A percentile compares a stretch with the other conserved stretches of the same genome.
These are phyloP conservation scores for Actinostola sp. DNA, from an alignment of 92 coral and sea anemone genomes.

Conservation along the genomic window DNA sequence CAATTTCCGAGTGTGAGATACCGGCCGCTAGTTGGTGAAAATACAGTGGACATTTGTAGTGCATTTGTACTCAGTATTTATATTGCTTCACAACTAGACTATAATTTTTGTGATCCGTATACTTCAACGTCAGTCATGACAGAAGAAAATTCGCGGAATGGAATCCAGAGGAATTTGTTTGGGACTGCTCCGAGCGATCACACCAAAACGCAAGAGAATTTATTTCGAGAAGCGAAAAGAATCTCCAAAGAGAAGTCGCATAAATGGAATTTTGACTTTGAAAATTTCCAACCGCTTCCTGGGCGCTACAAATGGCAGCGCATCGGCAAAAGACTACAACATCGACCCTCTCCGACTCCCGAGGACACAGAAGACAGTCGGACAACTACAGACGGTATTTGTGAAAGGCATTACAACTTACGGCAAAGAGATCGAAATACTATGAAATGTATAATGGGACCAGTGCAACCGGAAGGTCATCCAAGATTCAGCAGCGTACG, in stretches of 20 bases:
- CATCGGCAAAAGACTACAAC: slow-evolving; percentile 70
- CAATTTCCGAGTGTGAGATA: not conserved
- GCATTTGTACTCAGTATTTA: not conserved
- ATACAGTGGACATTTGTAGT: not conserved
- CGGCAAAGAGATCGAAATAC: not conserved
- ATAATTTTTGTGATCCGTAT: too few species aligned
- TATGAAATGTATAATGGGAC: not conserved
- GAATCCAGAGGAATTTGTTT: slow-evolving; percentile 67
- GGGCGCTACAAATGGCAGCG: slow-evolving; percentile 92
- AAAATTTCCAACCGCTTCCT: slow-evolving; percentile 79
- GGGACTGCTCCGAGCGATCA: slow-evolving; percentile 79
- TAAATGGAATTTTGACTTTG: slow-evolving; percentile 96
- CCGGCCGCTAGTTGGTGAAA: not conserved
- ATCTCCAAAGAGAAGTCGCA: slow-evolving; percentile 65
- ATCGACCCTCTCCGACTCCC: slow-evolving; percentile 57
- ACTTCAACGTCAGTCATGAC: slow-evolving; percentile 14
- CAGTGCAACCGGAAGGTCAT: not conserved
- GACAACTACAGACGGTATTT: not conserved
- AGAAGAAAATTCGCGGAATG: slow-evolving; percentile 45
- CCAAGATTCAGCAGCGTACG: not conserved
- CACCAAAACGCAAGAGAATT: slow-evolving; percentile 58
- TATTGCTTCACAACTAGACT: too few species aligned
- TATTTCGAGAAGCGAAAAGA: slow-evolving; percentile 48
- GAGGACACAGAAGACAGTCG: not conserved
- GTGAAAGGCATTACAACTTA: not conserved